These are phyloP conservation scores for Steinernema khuongi DNA, from an alignment of 1,140 invertebrate genomes.

Conservation along the genomic window DNA sequence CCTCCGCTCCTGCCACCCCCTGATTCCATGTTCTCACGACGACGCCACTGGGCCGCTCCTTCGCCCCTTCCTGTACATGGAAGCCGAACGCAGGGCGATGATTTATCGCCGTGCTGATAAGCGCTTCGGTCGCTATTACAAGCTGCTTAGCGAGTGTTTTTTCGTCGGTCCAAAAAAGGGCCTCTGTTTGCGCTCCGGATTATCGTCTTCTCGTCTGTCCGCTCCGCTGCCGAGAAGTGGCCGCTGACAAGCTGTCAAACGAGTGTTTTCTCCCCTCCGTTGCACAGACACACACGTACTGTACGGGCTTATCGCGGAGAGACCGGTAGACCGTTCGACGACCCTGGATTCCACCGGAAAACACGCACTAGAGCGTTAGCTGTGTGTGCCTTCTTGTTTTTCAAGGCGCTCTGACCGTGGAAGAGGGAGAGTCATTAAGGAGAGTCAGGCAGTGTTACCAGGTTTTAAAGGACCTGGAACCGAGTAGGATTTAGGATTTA, in stretches of 20 bases:
- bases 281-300: not conserved
- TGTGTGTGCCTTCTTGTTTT: too few species aligned
- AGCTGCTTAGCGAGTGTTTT: not conserved
- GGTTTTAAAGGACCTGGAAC: too few species aligned
- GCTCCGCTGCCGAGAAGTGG: not conserved
- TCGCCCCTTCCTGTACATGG: not conserved
- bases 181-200: not conserved
- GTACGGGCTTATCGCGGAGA: not conserved
- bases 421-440: too few species aligned
- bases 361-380: too few species aligned
- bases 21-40: too few species aligned
- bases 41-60: too few species aligned
- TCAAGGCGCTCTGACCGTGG: too few species aligned
- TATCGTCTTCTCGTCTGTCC: not conserved
- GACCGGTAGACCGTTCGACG: not conserved
- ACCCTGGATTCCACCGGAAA: not conserved
- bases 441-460: too few species aligned
- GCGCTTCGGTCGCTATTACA: not conserved
- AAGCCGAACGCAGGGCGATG: not conserved
- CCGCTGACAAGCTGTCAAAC: constrained; percentile 4
- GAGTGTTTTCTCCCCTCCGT: constrained; percentile 1
- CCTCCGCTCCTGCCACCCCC: too few species aligned
- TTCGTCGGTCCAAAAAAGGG: constrained; percentile 7
- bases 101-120: constrained; percentile 12
- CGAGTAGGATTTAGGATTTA: too few species aligned